A percentile compares a stretch with the other conserved stretches of the same genome.
These are phyloP conservation scores for Neogale vison DNA, from an alignment of 2,113 vertebrate species.

Conservation along the genomic window DNA sequence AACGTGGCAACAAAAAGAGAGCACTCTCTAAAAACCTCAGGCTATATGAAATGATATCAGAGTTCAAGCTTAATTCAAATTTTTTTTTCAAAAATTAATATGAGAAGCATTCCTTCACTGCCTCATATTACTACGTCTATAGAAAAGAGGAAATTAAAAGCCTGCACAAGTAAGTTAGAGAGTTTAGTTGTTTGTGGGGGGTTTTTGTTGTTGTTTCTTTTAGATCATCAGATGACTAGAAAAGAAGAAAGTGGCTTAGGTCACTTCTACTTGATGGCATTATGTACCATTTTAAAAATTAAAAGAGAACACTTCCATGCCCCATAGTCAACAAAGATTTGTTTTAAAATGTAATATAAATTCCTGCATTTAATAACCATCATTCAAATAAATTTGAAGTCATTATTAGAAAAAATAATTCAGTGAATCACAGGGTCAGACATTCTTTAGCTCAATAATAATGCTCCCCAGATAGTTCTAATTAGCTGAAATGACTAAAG, in stretches of 20 bases:
- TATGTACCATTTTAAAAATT: not conserved
- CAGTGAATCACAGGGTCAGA: constrained; percentile 8
- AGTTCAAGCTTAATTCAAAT: not conserved
- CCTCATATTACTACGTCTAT: not conserved
- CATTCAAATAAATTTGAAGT: constrained; percentile 45
- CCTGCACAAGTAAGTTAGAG: not conserved
- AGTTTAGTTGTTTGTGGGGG: not conserved
- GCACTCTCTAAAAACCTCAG: not conserved
- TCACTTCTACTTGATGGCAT: not conserved
- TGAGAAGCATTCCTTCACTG: not conserved
- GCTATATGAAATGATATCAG: not conserved
- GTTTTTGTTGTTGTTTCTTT: not conserved
- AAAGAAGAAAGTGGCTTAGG: not conserved
- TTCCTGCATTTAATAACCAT: not conserved
- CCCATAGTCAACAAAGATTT: not conserved
- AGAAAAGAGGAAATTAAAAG: not conserved
- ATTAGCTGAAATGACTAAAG: not conserved
- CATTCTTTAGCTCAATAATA: not conserved
- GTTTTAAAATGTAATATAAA: not conserved
- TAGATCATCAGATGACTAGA: not conserved
- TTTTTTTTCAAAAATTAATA: not conserved
- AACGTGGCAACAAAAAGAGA: not conserved
- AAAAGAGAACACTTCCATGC: not conserved
- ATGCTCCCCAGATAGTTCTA: not conserved
- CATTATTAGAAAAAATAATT: constrained; percentile 53